A percentile compares a stretch with the other conserved stretches of the same genome.
Conservation (phyloP, 2,888 invertebrate genomes). For the Lottia scabra region DNA sequence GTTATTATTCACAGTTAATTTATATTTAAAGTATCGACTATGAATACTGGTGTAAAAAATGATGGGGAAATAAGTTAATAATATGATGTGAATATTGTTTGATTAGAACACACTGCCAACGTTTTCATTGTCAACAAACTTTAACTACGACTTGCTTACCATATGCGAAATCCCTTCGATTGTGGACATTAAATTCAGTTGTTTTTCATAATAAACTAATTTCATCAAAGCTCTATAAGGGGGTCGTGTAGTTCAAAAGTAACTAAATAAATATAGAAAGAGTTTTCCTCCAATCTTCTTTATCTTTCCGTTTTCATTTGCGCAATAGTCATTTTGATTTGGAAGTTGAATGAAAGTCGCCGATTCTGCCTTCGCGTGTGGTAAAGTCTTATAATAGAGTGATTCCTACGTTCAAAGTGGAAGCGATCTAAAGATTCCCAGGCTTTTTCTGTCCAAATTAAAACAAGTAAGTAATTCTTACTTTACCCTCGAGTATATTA, state of each 20-base stretch:
- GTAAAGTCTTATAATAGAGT: background rate
- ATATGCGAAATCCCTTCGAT: conserved; percentile 1
- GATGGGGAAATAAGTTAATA: background rate
- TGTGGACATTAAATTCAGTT: conserved; percentile 2
- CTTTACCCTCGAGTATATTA: background rate
- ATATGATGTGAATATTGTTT: conserved; percentile 1
- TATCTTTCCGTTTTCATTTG: conserved; percentile 1
- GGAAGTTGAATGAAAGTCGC: background rate
- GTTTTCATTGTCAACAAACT: background rate
- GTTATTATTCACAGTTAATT: background rate
- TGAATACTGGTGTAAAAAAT: background rate
- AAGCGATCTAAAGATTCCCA: background rate
- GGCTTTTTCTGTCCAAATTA: background rate
- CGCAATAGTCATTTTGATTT: background rate
- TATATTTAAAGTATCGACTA: background rate
- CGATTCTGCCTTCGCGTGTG: background rate
- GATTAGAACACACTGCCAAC: conserved; percentile 4
- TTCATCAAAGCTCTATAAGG: background rate
- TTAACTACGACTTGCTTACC: background rate
- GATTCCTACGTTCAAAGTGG: too few species aligned
- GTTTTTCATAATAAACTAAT: conserved; percentile 2
- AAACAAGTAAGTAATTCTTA: conserved; percentile 1
- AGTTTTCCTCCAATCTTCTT: background rate
- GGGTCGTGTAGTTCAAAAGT: conserved; percentile 4
- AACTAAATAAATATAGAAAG: conserved; percentile 4